A percentile compares a stretch with the other conserved stretches of the same genome.
These are phyloP conservation scores for Seira ritae DNA, from an alignment of 2,888 invertebrate genomes.

Conservation along the genomic window DNA sequence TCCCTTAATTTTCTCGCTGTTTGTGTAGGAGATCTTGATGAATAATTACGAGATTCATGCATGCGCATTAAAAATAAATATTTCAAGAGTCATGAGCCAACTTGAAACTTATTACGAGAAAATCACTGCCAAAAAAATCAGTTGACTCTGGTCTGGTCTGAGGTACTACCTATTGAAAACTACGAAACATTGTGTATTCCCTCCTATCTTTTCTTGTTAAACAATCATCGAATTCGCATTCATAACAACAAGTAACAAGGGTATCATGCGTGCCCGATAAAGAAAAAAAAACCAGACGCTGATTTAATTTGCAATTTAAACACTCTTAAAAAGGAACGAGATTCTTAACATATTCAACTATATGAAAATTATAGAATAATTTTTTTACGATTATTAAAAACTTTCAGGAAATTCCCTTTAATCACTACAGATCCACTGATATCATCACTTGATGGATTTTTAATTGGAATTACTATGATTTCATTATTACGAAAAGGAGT, in stretches of 20 bases:
- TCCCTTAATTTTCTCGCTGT: neutral
- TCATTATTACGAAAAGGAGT: constrained; percentile 12
- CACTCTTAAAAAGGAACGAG: neutral
- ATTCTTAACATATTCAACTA: too few species aligned
- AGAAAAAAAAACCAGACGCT: neutral
- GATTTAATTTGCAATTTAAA: constrained; percentile 24
- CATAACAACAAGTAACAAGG: neutral
- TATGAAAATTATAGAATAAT: too few species aligned
- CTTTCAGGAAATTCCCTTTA: constrained; percentile 48
- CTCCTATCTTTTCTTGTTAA: neutral
- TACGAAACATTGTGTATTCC: neutral
- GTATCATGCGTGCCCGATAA: neutral
- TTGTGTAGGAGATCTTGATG: constrained; percentile 2
- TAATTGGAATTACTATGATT: constrained; percentile 49
- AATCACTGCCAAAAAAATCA: constrained; percentile 9
- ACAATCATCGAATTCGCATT: neutral
- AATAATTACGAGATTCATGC: constrained; percentile 23
- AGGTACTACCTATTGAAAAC: neutral
- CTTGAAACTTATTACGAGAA: constrained; percentile 7
- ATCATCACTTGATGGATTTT: constrained; percentile 50
- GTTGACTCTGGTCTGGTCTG: neutral
- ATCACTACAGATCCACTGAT: constrained; percentile 3
- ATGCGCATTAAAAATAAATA: constrained; percentile 23
- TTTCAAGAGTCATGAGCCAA: neutral
- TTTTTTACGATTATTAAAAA: constrained; percentile 16